Base-by-base conservation (phyloP, 2,888 invertebrate species). In the Orchesellides sinensis region DNA sequence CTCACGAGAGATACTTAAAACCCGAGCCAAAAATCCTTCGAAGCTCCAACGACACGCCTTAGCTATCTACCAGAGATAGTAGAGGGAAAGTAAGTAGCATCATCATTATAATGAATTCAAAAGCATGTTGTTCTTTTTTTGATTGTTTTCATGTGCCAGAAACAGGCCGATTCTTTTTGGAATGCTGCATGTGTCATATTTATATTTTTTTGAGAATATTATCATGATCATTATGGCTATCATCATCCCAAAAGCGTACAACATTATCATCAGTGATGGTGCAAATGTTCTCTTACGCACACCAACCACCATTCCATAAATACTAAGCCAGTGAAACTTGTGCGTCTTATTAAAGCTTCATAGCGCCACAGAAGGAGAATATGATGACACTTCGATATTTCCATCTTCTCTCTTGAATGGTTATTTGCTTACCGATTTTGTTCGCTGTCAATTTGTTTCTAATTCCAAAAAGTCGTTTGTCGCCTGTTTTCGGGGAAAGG, bases 131-230 rank as follows among this genome's bases (percentile, higher is more conserved):
- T 78, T 61, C 54, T 52, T 49, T 54, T 35, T 65, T 72, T 79
- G 72, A 72, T 79, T 72, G 70, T 72, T 72, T 79, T 79, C 56
- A 79, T 63, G 79, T 79, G 79, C 79, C 79, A 79, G 65, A 54
- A 79, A 65, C 65, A 72, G 40, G 29, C 32, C 14, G 45, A 65
- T 75, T 17, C 54, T 72, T 49, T 23, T 27, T 25, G 21, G 19
- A 29, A 65, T 66, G n/a, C 35, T 79, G 79, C 17, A 17, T 49
- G 45, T 79, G 72, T 79, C 72, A 79, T 70, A 72, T 79, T 79
- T 79, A 79, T 59, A 35, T 27, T 19, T 68, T 69, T 56, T 77
- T 74, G 49, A 23, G 49, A 73, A 63, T 56, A 73, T 47, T 73
- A 74, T 65, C 54, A 65, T 52, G 32, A 74, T 74, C 74, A 74